These are phyloP conservation scores for Cyrtonyx montezumae DNA, from an alignment of 2,113 vertebrate species.

Conservation along the genomic window DNA sequence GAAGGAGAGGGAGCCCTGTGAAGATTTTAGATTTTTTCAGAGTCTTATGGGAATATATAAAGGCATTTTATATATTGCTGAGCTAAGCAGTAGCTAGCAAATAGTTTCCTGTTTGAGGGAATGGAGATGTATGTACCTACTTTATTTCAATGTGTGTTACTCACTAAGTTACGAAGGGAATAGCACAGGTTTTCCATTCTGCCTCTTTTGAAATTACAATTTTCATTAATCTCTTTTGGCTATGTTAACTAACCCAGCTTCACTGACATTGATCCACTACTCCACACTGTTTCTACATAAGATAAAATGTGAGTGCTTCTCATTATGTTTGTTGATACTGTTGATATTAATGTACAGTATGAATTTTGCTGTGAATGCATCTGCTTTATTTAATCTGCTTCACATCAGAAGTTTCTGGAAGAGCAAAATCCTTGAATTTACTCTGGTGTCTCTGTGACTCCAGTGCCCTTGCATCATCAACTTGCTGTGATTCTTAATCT, in stretches of 20 bases:
- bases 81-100: neutral
- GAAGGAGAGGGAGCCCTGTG: neutral
- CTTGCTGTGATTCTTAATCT: neutral
- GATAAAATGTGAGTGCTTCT: neutral
- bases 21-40: neutral
- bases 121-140: neutral
- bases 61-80: neutral
- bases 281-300: neutral
- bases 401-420: neutral
- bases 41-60: neutral
- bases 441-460: neutral
- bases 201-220: neutral
- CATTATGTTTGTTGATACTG: neutral
- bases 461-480: neutral
- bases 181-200: neutral
- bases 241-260: neutral
- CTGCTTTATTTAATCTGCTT: neutral
- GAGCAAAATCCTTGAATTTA: neutral
- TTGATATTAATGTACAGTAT: neutral
- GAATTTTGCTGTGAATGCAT: neutral
- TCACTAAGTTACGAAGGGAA: neutral
- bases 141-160: neutral
- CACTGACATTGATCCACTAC: neutral
- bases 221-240: neutral
- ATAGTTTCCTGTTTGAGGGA: neutral